Conservation (phyloP, 2,113 vertebrate species). For the Leucopsar rothschildi region DNA sequence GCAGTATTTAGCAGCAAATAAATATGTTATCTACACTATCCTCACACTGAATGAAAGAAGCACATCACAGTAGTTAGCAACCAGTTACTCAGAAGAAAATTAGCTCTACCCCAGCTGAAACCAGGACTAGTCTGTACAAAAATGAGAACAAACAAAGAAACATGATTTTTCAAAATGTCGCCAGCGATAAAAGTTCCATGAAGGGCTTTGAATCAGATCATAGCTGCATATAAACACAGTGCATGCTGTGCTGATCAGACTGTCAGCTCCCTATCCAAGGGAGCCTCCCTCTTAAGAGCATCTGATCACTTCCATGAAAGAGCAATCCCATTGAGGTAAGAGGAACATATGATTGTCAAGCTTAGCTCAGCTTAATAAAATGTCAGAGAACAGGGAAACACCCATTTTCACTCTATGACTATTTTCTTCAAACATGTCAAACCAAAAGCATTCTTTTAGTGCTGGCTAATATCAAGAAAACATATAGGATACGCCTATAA, state of each 20-base stretch:
- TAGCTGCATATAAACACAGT: neutral
- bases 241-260: neutral
- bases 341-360: neutral
- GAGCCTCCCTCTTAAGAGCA: neutral
- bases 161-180: neutral
- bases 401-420: neutral
- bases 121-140: neutral
- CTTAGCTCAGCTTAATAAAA: slow-evolving; percentile 33
- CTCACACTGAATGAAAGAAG: neutral
- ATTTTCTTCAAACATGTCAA: neutral
- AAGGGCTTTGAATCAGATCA: neutral
- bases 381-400: neutral
- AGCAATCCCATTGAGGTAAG: neutral
- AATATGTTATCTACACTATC: neutral
- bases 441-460: neutral
- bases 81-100: neutral
- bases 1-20: neutral
- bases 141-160: neutral
- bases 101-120: neutral
- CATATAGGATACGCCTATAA: neutral
- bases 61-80: neutral
- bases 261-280: neutral
- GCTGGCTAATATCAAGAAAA: neutral
- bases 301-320: neutral
- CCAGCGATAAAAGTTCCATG: neutral